Evolutionary conservation across 1,140 invertebrate genomes (phyloP).

Genomic region (Lepidurus couesii): DNA sequence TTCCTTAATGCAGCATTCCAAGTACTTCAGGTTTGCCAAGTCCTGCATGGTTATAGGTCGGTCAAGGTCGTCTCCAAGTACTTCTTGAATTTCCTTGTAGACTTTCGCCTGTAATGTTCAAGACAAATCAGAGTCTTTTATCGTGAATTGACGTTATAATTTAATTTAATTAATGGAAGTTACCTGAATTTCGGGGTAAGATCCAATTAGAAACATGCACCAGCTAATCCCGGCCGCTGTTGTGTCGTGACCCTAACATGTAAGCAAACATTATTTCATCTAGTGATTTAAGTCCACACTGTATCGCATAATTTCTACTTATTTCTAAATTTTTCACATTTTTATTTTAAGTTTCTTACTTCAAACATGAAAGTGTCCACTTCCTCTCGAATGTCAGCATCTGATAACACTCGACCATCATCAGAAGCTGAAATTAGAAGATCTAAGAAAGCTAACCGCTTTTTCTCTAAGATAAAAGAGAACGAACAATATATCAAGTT

Average conservation of each 20-base stretch:
- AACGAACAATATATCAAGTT: conserved; percentile 31
- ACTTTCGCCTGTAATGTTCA: conserved; percentile 39
- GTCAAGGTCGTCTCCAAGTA: conserved; percentile 48
- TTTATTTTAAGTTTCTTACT: conserved; percentile 46
- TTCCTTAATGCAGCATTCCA: conserved; percentile 61
- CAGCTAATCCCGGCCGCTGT: conserved; percentile 53
- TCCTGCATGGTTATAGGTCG: conserved; percentile 55
- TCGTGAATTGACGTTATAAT: conserved; percentile 1
- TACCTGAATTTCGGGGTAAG: conserved; percentile 50
- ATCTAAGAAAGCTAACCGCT: conserved; percentile 66
- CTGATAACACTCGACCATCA: conserved; percentile 52
- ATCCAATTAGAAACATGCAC: conserved; percentile 50
- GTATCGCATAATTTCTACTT: conserved; percentile 42
- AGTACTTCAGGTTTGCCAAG: conserved; percentile 59
- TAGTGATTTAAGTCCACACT: conserved; percentile 36
- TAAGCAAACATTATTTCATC: background rate
- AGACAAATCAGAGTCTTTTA: conserved; percentile 31
- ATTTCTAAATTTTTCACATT: background rate
- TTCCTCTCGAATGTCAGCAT: conserved; percentile 63
- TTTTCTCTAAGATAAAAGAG: conserved; percentile 43
- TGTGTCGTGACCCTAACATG: conserved; percentile 50
- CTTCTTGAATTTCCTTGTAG: conserved; percentile 45
- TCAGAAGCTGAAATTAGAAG: conserved; percentile 59
- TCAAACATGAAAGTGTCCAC: conserved; percentile 70
- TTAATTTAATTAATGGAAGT: conserved; percentile 27